Base-by-base conservation (phyloP, 2,113 vertebrate genomes). In the Ageneiosus marmoratus region DNA sequence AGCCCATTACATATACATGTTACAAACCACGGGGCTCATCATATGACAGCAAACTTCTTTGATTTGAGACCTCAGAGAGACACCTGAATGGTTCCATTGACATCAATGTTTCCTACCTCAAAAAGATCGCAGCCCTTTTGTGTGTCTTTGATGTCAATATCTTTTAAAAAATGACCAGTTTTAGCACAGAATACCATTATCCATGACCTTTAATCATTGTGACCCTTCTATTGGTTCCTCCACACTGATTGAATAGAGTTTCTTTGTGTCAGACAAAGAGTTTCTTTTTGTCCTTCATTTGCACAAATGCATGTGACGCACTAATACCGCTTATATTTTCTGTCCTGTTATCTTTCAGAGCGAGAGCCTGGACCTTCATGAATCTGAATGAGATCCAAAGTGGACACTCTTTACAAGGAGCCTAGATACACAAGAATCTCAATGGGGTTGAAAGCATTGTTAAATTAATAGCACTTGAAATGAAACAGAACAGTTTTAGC, bases 291-390 rank as follows among this genome's bases (percentile, higher is more conserved):
- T 34, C 32, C 15, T 77, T 56, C 24, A 58, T 58, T 77, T 77
- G 34, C n/a, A n/a, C n/a, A n/a, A n/a, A 44, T 77, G 4, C 8
- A 60, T 60, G 55, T 46, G 37, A 80, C 18, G 46, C 18, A 58
- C 48, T 53, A 22, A 48, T 34, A 29, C 37, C 46, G 16, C 46
- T 80, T 22, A 69, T 7, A 69, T 18, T 69, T 53, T 20, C 69
- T 63, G 62, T n/a, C 20, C 62, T 67, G 20, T 70, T 37, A 27
- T 80, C 48, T 16, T 77, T 12, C 20, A 41, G 22, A 32, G 37
- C n/a, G 11, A n/a, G 29, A 80, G 50, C 29, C 37, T 53, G 70
- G 48, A 70, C 53, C 27, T 41, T 69, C 29, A 55, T 80, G 79
- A 53, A 70, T 44, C 22, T n/a, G 12, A 70, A 44, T 44, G 63